Conservation (phyloP, 1,140 invertebrate genomes). For the Sarcophaga bullata region DNA sequence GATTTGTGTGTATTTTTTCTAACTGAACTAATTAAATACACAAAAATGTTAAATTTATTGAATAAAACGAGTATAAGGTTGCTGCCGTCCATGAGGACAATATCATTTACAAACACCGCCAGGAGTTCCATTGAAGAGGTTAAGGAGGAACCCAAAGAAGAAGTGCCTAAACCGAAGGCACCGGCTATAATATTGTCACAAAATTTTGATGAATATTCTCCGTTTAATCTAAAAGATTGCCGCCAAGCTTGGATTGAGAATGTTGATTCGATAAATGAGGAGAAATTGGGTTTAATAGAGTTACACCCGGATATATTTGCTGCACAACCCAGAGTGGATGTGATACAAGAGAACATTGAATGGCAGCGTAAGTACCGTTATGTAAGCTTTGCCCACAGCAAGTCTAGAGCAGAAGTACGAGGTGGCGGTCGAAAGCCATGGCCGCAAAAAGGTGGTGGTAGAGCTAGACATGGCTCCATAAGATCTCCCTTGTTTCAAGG, state of each 20-base stretch:
- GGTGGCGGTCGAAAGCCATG: slow-evolving; percentile 93
- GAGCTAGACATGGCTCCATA: slow-evolving; percentile 90
- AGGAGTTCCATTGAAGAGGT: slow-evolving; percentile 35
- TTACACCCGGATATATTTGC: slow-evolving; percentile 91
- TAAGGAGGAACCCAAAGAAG: slow-evolving; percentile 1
- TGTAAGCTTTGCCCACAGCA: slow-evolving; percentile 79
- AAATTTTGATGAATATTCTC: slow-evolving; percentile 49
- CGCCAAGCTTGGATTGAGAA: slow-evolving; percentile 94
- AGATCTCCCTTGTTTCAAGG: slow-evolving; percentile 85
- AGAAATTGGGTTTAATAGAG: slow-evolving; percentile 85
- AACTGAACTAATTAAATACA: slow-evolving; percentile 11
- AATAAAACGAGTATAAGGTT: slow-evolving; percentile 55
- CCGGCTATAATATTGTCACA: slow-evolving; percentile 53
- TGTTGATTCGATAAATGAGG: slow-evolving; percentile 79
- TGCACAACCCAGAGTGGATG: slow-evolving; percentile 83
- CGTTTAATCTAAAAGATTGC: slow-evolving; percentile 49
- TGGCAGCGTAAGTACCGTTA: slow-evolving; percentile 90
- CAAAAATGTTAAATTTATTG: slow-evolving; percentile 60
- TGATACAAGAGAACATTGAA: slow-evolving; percentile 85
- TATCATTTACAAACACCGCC: slow-evolving; percentile 43
- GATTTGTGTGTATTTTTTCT: slow-evolving; percentile 9
- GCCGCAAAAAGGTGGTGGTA: slow-evolving; percentile 93
- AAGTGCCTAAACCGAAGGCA: slow-evolving; percentile 1
- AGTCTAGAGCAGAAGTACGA: slow-evolving; percentile 82
- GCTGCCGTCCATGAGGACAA: slow-evolving; percentile 49